Evolutionary conservation across 2,113 vertebrate genomes (phyloP).

Genomic region (Propithecus coquereli): DNA sequence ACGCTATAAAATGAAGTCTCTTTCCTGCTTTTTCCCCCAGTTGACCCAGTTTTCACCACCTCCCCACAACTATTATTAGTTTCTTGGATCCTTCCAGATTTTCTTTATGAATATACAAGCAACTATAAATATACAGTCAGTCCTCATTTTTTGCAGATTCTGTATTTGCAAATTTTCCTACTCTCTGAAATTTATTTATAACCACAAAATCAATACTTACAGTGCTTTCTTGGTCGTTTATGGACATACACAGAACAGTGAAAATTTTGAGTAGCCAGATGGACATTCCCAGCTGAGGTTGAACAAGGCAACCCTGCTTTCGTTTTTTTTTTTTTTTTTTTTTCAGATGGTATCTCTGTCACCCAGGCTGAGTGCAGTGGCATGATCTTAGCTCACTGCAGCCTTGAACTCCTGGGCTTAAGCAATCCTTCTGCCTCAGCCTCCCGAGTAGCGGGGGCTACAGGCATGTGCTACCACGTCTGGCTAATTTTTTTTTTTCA

Average conservation of each 20-base stretch:
- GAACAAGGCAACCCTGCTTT: no score
- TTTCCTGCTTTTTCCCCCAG: not conserved
- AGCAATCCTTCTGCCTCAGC: no score
- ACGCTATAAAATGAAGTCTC: not conserved
- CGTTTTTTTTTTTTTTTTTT: not conserved
- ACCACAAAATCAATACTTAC: no score
- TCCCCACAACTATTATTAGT: not conserved
- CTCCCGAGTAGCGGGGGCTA: no score
- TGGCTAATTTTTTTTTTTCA: no score
- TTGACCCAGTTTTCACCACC: not conserved
- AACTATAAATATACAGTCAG: not conserved
- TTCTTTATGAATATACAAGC: not conserved
- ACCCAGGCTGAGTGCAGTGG: no score
- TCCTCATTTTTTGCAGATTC: not conserved
- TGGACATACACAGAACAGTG: not conserved
- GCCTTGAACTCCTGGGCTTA: no score
- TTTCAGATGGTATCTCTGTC: no score
- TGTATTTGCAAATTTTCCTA: not conserved
- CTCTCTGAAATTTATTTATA: not conserved
- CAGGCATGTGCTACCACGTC: no score
- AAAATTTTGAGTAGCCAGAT: not conserved
- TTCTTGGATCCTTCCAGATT: not conserved
- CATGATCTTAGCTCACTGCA: no score
- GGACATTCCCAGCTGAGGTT: not conserved
- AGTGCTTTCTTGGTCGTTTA: not conserved